Evolutionary conservation across 2,797 vertebrate genomes (phyloP).

Genomic region (Geotrypetes seraphini): DNA sequence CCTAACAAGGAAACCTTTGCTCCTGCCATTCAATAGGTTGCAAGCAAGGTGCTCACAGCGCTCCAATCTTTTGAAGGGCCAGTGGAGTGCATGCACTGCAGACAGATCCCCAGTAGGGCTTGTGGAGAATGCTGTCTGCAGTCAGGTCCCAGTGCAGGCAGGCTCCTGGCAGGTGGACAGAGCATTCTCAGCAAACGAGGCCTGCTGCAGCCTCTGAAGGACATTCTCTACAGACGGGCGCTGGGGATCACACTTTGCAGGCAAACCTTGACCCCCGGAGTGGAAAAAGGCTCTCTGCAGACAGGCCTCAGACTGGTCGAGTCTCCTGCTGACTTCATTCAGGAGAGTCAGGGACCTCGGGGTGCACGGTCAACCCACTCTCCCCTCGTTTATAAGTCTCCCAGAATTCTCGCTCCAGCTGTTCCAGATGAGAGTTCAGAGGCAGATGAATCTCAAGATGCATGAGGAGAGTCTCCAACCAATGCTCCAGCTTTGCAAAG

Average conservation of each 20-base stretch:
- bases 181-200: background rate
- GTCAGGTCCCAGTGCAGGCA: conserved; percentile 11
- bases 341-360: conserved; percentile 70
- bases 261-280: conserved; percentile 1
- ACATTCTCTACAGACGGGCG: background rate
- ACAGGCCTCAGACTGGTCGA: rapidly evolving
- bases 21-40: too few relatives aligned
- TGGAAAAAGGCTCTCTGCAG: too few relatives aligned
- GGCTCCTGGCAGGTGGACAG: background rate
- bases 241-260: background rate
- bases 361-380: conserved; percentile 62
- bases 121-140: background rate
- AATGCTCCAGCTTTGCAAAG: conserved; percentile 83
- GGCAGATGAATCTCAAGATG: conserved; percentile 82
- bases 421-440: conserved; percentile 76
- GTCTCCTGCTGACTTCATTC: too few relatives aligned
- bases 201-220: background rate
- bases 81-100: too few relatives aligned
- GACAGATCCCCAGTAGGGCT: too few relatives aligned
- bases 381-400: conserved; percentile 61
- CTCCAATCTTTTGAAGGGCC: background rate
- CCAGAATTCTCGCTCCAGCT: conserved; percentile 76
- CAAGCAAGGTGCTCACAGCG: too few relatives aligned
- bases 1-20: too few relatives aligned
- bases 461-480: conserved; percentile 86